Evolutionary conservation across 2,113 vertebrate species (phyloP), one percentile per base, ranked within the genome.

Genomic region (Cryptoleucopteryx plumbea): DNA sequence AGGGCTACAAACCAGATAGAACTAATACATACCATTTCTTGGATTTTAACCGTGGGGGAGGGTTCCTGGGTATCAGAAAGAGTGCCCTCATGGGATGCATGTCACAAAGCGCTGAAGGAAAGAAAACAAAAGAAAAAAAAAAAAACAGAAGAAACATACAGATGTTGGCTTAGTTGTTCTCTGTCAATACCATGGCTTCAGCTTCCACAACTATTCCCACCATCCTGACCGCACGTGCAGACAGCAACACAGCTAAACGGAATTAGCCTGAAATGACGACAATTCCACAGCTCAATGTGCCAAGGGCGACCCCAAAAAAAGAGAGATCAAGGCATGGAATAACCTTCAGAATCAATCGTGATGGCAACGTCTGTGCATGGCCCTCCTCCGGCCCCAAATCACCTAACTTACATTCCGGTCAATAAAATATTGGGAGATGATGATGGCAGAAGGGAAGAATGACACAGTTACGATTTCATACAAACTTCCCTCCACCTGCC

Each of bases 21-120:
- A 84, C 7, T n/a, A 16, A 43, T 62, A 98, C 98, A 75, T 97
- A 99, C 99, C 99, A 99, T 98, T 99, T 99, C 98, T 99, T 99
- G 95, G 99, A 99, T 98, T 99, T 99, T 97, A 99, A 99, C 91
- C 99, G 98, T 52, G 99, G 99, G 53, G 99, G 99, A 94, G 99
- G 99, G 95, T 99, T 99, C 97, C 99, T 99, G 95, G 99, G 99
- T 90, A 99, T 99, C 98, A 99, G 99, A 98, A 99, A 99, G 97
- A 99, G 99, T 22, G 99, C 99, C 98, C 99, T 99, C 99, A 99
- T 99, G 43, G 99, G 99, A 95, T 99, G 99, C 99, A 99, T 99
- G 98, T 99, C 99, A 96, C 99, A 99, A 94, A 99, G 98, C 2
- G 99, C 99, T 99, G 97, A 42, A 85, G 56, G 72, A 91, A 87